Base-by-base conservation (phyloP, 2,797 vertebrate genomes). In the Notoglanidium macrostoma region DNA sequence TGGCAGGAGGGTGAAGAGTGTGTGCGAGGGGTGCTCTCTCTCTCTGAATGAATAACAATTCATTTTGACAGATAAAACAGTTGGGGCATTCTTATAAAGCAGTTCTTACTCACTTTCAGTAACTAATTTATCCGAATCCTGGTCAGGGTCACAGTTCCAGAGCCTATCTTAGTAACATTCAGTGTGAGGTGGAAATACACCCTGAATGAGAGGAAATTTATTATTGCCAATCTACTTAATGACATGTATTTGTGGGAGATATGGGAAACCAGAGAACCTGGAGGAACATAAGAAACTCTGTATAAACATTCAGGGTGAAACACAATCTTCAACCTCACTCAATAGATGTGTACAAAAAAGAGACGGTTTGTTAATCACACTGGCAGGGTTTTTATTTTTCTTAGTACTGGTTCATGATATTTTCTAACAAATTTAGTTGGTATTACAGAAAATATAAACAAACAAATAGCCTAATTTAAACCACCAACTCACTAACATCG, bases 51-150 rank as follows among this genome's bases (percentile, higher is more conserved):
- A 77, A 77, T 29, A 29, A 17, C 46, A 19, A 77, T 77, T 77
- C 15, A 54, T 32, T 54, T 29, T 2, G 49, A 76, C 12, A 29
- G 19, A 57, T 57, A 35, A 57, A 19, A 51, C 76, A 55, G 76
- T 57, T 77, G 15, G 5, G 54, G 11, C 23, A 49, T 74, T 74
- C 14, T 17, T 76, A 49, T 8, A 54, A 49, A 49, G 44, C 11
- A 74, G 49, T 29, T 76, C 51, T 79, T 79, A 79, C 77, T 79
- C 19, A 79, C 55, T 59, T 79, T 40, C 32, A 35, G 70, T 35
- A 35, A 78, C 26, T 21, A 6, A 2, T 55, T 55, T 55, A 35
- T 10, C 26, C 29, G 35, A 74, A 14, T 35, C 32, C 68, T 70
- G 5, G 46, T 76, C 23, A 51, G 26, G 9, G n/a, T 55, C 51